Evolutionary conservation across 2,113 vertebrate genomes (phyloP), one percentile per base, ranked within the genome.

Genomic region (Pyxicephalus adspersus): DNA sequence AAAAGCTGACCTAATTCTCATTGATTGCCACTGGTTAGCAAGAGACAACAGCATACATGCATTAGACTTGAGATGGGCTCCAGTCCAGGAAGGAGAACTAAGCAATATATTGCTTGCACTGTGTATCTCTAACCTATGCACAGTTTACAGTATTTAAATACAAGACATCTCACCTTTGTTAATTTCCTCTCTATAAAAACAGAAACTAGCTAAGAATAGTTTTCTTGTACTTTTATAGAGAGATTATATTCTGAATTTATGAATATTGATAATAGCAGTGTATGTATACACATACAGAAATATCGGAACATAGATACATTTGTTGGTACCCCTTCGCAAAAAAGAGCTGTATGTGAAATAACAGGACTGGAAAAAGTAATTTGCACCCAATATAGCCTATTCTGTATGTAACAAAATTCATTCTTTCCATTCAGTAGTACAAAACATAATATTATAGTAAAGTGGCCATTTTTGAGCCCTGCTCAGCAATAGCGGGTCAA

Each of bases 1-100:
- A 85, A 87, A 87, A 77, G 52, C 87, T 91, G 91, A 94, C 87
- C 89, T 86, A 88, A 89, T 94, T 94, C 92, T 90, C 90, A 94
- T 93, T 86, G 93, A 93, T 91, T 92, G 70, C 87, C 76, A 81
- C 86, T 55, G 83, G 83, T 86, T 51, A 85, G 85, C 80, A 83
- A 60, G 87, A 85, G 89, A 82, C 85, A 85, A 87, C 84, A 75
- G 85, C 25, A 13, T 68, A 77, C 4, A 79, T 80, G 83, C 81
- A 84, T 87, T 87, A 81, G 81, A 82, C 67, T 71, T 76, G 60
- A 85, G 80, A 79, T 80, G 80, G 73, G 52, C 70, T 16, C 3
- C 2, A 18, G 74, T 86, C 84, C 83, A 76, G 70, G 77, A 25
- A 87, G 83, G 85, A 28, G 76, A 85, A 76, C 80, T 72, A n/a